phyloP scores from a whole-genome alignment of 2,113 vertebrate genomes.

The Megaceryle torquata region DNA sequence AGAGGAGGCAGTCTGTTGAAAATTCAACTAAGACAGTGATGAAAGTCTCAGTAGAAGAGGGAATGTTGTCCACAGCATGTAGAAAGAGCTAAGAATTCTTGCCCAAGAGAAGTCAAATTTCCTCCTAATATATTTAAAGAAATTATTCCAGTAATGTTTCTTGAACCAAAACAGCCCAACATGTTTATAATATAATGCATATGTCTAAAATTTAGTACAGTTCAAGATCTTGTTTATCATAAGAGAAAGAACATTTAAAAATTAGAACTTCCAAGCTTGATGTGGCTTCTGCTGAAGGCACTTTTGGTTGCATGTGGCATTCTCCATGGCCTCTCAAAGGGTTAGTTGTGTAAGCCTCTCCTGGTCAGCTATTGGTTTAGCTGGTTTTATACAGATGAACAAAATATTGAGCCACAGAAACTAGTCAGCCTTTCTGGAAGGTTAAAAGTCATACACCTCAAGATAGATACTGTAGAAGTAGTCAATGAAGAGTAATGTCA shows the following conservation, averaged over 20 bases:
- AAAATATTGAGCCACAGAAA: neutral
- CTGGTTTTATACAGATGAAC: neutral
- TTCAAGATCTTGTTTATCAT: neutral
- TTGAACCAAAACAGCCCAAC: neutral
- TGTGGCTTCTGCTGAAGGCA: neutral
- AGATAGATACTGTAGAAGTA: neutral
- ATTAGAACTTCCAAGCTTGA: neutral
- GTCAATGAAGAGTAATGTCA: neutral
- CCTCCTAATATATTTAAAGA: neutral
- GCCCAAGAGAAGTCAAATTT: neutral
- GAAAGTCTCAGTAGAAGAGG: neutral
- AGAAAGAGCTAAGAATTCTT: neutral
- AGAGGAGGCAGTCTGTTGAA: neutral
- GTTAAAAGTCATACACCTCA: neutral
- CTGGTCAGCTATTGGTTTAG: neutral
- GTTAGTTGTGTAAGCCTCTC: rapidly evolving
- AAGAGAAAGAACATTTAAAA: neutral
- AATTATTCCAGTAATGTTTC: neutral
- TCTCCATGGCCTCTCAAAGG: neutral
- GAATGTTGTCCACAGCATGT: neutral
- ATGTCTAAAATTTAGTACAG: neutral
- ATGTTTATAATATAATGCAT: neutral
- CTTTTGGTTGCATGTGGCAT: neutral
- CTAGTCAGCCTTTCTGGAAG: neutral
- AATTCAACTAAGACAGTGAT: neutral